Evolutionary conservation across 2,113 vertebrate genomes (phyloP).

Genomic region (Phoxinus phoxinus): DNA sequence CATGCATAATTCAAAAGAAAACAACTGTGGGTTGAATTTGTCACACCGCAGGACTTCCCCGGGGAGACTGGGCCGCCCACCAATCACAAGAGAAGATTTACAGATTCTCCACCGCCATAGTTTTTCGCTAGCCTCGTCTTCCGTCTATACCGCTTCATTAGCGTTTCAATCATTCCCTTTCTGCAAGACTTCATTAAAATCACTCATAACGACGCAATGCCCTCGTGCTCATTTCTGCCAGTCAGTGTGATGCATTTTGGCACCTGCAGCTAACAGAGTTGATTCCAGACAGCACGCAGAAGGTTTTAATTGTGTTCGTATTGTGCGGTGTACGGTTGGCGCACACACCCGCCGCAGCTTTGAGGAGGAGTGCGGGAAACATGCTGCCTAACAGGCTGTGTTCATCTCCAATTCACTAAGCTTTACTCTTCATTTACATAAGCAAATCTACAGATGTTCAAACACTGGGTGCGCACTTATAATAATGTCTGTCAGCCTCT

Average conservation of each 20-base stretch:
- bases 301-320: conserved; percentile 55
- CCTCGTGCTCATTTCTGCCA: conserved; percentile 58
- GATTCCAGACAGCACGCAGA: conserved; percentile 48
- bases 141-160: conserved; percentile 65
- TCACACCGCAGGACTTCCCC: not conserved
- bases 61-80: not conserved
- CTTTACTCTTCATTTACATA: conserved; percentile 43
- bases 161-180: conserved; percentile 56
- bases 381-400: conserved; percentile 16
- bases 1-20: conserved; percentile 42
- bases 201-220: conserved; percentile 49
- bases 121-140: conserved; percentile 55
- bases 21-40: conserved; percentile 17
- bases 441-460: conserved; percentile 52
- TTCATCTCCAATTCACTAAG: conserved; percentile 8
- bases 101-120: conserved; percentile 45
- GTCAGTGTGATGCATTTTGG: conserved; percentile 64
- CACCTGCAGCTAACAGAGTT: conserved; percentile 54
- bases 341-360: not conserved
- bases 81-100: conserved; percentile 5
- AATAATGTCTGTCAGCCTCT: conserved; percentile 26
- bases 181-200: conserved; percentile 51
- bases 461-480: conserved; percentile 24
- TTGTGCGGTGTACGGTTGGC: conserved; percentile 10
- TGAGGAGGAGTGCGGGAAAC: not conserved